phyloP scores from a whole-genome alignment of 2,797 vertebrate species.

The Eleutherodactylus coqui region DNA sequence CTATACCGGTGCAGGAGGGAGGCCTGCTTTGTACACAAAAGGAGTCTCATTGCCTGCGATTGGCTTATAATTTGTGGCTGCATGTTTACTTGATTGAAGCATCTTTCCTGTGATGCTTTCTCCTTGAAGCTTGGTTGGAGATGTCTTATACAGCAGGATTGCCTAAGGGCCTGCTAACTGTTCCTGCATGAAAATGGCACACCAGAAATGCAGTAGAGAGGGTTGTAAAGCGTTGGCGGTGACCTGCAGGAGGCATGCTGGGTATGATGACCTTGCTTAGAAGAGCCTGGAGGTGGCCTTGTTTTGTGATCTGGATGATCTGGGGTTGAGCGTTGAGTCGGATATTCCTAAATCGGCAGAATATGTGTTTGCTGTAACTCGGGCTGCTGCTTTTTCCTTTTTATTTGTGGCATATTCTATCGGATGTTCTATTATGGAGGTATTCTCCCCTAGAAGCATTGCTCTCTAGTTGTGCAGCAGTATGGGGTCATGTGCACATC shows the following conservation, averaged over 20 bases:
- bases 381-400: neutral
- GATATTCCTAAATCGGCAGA: slow-evolving; percentile 24
- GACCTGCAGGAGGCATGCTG: slow-evolving; percentile 67
- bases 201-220: slow-evolving; percentile 72
- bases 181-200: slow-evolving; percentile 70
- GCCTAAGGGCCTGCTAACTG: slow-evolving; percentile 72
- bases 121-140: slow-evolving; percentile 71
- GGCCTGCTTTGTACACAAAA: slow-evolving; percentile 59
- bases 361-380: neutral
- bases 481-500: neutral
- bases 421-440: neutral
- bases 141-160: slow-evolving; percentile 67
- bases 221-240: slow-evolving; percentile 67
- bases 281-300: slow-evolving; percentile 62
- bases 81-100: slow-evolving; percentile 72
- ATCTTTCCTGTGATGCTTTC: slow-evolving; percentile 68
- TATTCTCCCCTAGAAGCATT: neutral
- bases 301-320: slow-evolving; percentile 58
- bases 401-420: neutral
- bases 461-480: too few relatives aligned
- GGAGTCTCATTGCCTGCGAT: slow-evolving; percentile 64
- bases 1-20: slow-evolving; percentile 53
- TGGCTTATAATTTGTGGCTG: slow-evolving; percentile 71
- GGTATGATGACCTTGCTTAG: slow-evolving; percentile 69
- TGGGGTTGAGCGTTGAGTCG: neutral